These are phyloP conservation scores for Parotia lawesii DNA, from an alignment of 2,113 vertebrate species.

Conservation along the genomic window DNA sequence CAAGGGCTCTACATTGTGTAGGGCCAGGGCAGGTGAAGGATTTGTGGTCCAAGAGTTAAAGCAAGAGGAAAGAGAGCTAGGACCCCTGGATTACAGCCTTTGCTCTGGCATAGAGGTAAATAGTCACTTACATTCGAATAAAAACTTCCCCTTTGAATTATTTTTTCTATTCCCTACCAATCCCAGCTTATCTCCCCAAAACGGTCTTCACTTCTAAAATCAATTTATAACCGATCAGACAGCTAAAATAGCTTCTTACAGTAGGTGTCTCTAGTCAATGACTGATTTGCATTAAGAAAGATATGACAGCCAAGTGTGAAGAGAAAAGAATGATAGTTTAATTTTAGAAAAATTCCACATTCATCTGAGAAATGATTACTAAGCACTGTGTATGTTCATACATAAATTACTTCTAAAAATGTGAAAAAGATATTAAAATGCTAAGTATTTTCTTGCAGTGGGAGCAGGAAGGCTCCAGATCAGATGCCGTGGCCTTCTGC, in stretches of 20 bases:
- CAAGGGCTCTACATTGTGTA: neutral
- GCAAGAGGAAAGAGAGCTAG: neutral
- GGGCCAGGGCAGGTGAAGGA: fast-evolving
- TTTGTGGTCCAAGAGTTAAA: neutral
- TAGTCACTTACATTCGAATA: neutral
- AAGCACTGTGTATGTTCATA: conserved; percentile 61
- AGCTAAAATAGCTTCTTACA: conserved; percentile 63
- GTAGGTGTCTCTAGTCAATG: conserved; percentile 66
- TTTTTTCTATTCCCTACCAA: conserved; percentile 38
- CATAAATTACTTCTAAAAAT: conserved; percentile 62
- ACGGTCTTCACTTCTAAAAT: conserved; percentile 24
- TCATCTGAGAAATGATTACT: conserved; percentile 67
- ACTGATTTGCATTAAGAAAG: conserved; percentile 65
- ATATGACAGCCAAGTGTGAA: conserved; percentile 63
- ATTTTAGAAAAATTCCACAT: conserved; percentile 64
- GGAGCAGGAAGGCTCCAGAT: neutral
- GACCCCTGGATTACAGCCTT: neutral
- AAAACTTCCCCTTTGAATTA: conserved; percentile 24
- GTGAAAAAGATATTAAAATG: conserved; percentile 49
- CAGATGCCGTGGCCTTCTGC: fast-evolving
- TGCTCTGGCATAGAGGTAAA: neutral
- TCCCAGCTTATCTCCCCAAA: conserved; percentile 17
- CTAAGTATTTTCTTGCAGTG: conserved; percentile 14
- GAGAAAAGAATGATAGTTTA: conserved; percentile 64
- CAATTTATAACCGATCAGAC: conserved; percentile 57